Conservation (phyloP, 2,113 vertebrate genomes). For the Abramis brama region DNA sequence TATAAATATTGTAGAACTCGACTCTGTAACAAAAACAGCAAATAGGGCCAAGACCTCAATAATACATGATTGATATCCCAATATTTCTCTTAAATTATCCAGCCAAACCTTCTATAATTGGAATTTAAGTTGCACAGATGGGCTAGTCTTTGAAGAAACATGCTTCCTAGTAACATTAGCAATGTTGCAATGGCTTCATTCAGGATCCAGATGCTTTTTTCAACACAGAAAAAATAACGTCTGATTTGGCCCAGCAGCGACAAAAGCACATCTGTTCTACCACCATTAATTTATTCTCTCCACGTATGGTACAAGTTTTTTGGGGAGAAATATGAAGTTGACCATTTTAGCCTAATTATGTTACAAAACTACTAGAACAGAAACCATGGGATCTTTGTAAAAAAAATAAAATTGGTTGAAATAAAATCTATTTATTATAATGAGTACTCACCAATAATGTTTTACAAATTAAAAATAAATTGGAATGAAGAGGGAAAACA, state of each 20-base stretch:
- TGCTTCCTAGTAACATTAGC: constrained; percentile 23
- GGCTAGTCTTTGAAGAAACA: constrained; percentile 23
- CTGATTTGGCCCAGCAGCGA: constrained; percentile 33
- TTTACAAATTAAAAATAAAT: background rate
- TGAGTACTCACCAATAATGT: background rate
- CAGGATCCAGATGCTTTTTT: constrained; percentile 27
- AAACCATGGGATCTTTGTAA: background rate
- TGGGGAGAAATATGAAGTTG: background rate
- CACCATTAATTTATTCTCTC: constrained; percentile 8
- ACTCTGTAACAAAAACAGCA: background rate
- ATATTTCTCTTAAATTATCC: constrained; percentile 12
- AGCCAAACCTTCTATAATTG: constrained; percentile 23
- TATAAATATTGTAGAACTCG: background rate
- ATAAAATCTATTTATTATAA: background rate
- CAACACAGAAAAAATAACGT: background rate
- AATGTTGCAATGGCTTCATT: constrained; percentile 36
- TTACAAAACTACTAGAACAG: background rate
- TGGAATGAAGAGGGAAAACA: background rate
- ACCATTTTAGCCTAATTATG: background rate
- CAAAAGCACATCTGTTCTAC: constrained; percentile 28
- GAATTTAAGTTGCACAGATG: constrained; percentile 29
- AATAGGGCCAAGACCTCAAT: background rate
- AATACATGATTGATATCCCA: constrained; percentile 5
- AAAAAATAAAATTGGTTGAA: background rate
- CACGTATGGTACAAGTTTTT: background rate